Evolutionary conservation across 2,888 invertebrate species (phyloP).

Genomic region (Sisyra nigra): DNA sequence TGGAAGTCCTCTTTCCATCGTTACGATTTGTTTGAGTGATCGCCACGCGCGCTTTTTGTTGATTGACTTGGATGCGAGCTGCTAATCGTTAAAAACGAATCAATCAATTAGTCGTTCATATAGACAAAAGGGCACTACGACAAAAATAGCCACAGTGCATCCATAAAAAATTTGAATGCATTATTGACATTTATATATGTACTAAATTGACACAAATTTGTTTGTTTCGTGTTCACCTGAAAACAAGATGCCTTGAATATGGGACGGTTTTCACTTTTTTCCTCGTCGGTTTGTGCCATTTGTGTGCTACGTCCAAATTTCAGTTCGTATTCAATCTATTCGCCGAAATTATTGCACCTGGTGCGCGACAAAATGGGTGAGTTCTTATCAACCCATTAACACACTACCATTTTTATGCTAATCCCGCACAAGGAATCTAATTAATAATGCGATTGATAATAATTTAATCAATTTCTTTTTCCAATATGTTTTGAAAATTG

Average conservation of each 20-base stretch:
- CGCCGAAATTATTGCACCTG: too few species aligned
- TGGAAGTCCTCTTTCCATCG: constrained; percentile 59
- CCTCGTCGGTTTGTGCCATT: constrained; percentile 16
- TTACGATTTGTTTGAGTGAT: constrained; percentile 73
- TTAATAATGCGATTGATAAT: too few species aligned
- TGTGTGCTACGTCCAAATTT: too few species aligned
- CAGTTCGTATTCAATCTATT: too few species aligned
- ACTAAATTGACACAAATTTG: too few species aligned
- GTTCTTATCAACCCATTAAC: too few species aligned
- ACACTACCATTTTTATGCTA: too few species aligned
- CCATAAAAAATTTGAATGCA: background rate
- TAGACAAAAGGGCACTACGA: background rate
- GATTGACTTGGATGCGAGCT: constrained; percentile 37
- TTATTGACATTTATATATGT: constrained; percentile 3
- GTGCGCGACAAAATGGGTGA: too few species aligned
- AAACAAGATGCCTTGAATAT: constrained; percentile 24
- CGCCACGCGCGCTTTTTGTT: constrained; percentile 74
- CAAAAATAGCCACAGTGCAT: background rate
- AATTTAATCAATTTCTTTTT: too few species aligned
- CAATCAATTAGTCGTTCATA: background rate
- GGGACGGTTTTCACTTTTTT: constrained; percentile 20
- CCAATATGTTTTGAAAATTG: too few species aligned
- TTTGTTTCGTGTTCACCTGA: too few species aligned
- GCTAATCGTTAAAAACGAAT: constrained; percentile 19
- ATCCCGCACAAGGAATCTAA: too few species aligned